Evolutionary conservation across 2,888 invertebrate genomes (phyloP).

Genomic region (Esperia sulphurella): DNA sequence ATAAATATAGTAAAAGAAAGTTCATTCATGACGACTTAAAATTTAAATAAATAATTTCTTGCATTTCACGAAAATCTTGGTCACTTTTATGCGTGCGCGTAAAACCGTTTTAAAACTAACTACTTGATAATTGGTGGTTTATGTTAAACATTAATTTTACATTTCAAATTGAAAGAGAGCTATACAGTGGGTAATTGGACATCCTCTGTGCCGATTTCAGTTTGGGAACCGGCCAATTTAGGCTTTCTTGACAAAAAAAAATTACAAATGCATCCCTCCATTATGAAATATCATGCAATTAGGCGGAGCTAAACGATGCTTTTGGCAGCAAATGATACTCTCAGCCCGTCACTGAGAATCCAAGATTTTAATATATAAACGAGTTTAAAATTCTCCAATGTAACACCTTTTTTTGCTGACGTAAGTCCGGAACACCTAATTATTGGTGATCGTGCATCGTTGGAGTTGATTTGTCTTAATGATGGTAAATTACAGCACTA

Average conservation of each 20-base stretch:
- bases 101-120: too few species aligned
- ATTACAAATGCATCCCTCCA: slow-evolving; percentile 22
- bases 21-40: too few species aligned
- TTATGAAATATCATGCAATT: slow-evolving; percentile 31
- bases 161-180: neutral
- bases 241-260: neutral
- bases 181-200: neutral
- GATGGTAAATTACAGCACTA: slow-evolving; percentile 61
- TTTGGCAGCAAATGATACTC: slow-evolving; percentile 48
- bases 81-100: too few species aligned
- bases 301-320: slow-evolving; percentile 42
- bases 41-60: too few species aligned
- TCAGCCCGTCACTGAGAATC: neutral
- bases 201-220: neutral
- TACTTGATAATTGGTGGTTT: too few species aligned
- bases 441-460: slow-evolving; percentile 61
- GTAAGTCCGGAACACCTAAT: slow-evolving; percentile 59
- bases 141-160: too few species aligned
- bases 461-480: slow-evolving; percentile 67
- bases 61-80: too few species aligned
- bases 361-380: slow-evolving; percentile 49
- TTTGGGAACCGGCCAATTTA: neutral
- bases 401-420: slow-evolving; percentile 70
- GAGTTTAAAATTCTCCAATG: slow-evolving; percentile 37
- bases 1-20: too few species aligned